A percentile compares a stretch with the other conserved stretches of the same genome.
Evolutionary conservation across 2,888 invertebrate species (phyloP).

Genomic region (Pristionchus fissidentatus): DNA sequence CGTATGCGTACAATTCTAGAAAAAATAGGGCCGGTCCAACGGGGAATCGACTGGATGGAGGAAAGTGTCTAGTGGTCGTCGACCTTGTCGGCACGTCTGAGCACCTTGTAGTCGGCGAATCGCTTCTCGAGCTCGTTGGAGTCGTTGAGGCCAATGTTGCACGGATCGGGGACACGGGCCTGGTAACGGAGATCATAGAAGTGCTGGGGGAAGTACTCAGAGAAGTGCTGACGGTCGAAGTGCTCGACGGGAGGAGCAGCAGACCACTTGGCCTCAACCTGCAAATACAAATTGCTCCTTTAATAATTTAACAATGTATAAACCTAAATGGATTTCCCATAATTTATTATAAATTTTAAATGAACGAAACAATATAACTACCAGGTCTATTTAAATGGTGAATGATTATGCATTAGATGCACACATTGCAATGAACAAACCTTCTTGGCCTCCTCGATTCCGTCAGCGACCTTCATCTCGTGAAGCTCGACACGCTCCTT

Average conservation of each 20-base stretch:
- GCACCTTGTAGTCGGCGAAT: slow-evolving; percentile 74
- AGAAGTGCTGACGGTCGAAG: slow-evolving; percentile 72
- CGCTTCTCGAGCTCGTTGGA: slow-evolving; percentile 67
- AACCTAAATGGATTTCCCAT: too few species aligned
- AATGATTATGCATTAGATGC: not conserved
- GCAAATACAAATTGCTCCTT: slow-evolving; percentile 35
- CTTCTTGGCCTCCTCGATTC: slow-evolving; percentile 73
- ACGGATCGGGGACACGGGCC: slow-evolving; percentile 68
- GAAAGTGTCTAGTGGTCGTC: slow-evolving; percentile 67
- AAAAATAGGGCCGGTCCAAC: slow-evolving; percentile 10
- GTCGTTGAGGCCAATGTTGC: slow-evolving; percentile 72
- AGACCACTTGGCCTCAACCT: slow-evolving; percentile 74
- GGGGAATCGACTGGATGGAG: not conserved
- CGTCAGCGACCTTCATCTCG: slow-evolving; percentile 71
- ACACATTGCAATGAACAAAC: slow-evolving; percentile 48
- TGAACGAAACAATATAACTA: not conserved
- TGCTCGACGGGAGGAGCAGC: slow-evolving; percentile 75
- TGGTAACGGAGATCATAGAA: slow-evolving; percentile 73
- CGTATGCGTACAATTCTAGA: slow-evolving; percentile 22
- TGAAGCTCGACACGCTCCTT: slow-evolving; percentile 71
- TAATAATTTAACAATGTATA: too few species aligned
- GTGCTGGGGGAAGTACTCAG: slow-evolving; percentile 69
- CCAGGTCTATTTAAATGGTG: not conserved
- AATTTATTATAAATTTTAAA: not conserved
- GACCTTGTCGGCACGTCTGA: slow-evolving; percentile 73